Evolutionary conservation across 2,888 invertebrate species (phyloP).

Genomic region (Lymantria monacha): DNA sequence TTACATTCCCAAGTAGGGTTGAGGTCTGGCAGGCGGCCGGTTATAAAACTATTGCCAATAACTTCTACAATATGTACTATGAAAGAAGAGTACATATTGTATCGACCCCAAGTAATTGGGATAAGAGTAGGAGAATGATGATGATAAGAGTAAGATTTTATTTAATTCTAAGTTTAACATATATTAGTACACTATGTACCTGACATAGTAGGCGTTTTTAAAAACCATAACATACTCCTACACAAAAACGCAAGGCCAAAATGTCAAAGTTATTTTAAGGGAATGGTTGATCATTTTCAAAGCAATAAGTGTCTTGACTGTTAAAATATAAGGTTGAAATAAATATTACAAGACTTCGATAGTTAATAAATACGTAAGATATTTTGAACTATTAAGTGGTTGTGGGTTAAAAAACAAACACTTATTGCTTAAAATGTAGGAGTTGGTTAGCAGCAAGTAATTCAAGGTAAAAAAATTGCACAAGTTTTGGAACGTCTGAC

Average conservation of each 20-base stretch:
- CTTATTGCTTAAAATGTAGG: neutral
- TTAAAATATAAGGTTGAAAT: neutral
- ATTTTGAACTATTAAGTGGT: neutral
- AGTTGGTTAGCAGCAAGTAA: conserved; percentile 4
- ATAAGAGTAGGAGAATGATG: no score
- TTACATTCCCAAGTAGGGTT: no score
- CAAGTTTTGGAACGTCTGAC: no score
- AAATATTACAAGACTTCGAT: neutral
- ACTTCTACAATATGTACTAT: no score
- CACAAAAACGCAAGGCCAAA: neutral
- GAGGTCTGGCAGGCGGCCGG: no score
- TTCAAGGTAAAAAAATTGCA: conserved; percentile 5
- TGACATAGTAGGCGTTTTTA: neutral
- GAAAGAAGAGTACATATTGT: no score
- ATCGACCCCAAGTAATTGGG: no score
- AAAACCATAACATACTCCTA: neutral
- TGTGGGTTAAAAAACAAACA: neutral
- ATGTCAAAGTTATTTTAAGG: neutral
- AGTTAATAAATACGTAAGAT: no score
- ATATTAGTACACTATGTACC: no score
- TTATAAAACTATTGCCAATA: no score
- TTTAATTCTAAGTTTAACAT: no score
- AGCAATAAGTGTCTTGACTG: neutral
- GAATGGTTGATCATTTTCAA: neutral
- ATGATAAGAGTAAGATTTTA: no score